These are phyloP conservation scores for Lepidocyrtinus sp. DNA, from an alignment of 2,888 invertebrate genomes.

Conservation along the genomic window DNA sequence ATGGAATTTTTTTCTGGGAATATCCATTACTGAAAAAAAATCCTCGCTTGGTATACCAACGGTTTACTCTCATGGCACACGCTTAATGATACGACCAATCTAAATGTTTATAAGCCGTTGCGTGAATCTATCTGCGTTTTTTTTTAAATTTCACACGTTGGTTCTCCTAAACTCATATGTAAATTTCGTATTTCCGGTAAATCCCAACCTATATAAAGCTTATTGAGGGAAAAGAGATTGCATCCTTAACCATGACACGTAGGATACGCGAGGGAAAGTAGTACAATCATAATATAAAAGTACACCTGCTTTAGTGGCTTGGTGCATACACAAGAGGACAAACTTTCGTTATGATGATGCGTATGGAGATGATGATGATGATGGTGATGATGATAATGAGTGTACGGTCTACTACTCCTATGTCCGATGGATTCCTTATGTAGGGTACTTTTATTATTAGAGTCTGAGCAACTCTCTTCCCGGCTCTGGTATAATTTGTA, in stretches of 20 bases:
- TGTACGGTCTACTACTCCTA: neutral
- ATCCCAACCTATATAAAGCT: no score
- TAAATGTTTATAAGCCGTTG: no score
- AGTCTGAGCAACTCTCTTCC: neutral
- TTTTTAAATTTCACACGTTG: no score
- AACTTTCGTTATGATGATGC: constrained; percentile 21
- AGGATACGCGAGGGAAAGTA: constrained; percentile 62
- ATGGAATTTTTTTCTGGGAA: no score
- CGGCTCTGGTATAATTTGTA: neutral
- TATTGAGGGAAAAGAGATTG: no score
- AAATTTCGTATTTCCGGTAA: no score
- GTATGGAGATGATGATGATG: constrained; percentile 8
- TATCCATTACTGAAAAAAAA: no score
- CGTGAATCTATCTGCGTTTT: no score
- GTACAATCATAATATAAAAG: constrained; percentile 58
- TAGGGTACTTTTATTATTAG: neutral
- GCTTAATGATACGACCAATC: no score
- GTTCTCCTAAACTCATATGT: no score
- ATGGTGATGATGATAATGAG: constrained; percentile 17
- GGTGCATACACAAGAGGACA: neutral
- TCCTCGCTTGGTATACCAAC: no score
- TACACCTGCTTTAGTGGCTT: constrained; percentile 39
- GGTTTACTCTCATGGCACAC: no score
- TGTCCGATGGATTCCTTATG: neutral
- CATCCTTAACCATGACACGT: constrained; percentile 66